Percentiles rank a stretch among this genome's conserved stretches.
These are phyloP conservation scores for Drosophila paramelanica DNA, from an alignment of 2,888 invertebrate genomes.

Conservation along the genomic window DNA sequence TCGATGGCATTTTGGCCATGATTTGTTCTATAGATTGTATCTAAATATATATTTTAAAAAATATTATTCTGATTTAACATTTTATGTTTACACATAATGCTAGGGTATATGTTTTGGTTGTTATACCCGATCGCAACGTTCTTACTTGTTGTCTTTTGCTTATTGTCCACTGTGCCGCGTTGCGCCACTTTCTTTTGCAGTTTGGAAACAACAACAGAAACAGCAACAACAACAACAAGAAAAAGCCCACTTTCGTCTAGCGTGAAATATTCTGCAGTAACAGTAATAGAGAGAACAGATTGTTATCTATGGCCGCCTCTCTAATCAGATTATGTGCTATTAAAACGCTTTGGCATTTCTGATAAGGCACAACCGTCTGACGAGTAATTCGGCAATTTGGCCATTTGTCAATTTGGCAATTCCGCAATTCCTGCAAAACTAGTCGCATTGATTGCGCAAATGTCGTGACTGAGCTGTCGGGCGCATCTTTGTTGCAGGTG, in stretches of 20 bases:
- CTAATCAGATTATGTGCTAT: conserved; percentile 40
- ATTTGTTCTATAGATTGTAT: too few species aligned
- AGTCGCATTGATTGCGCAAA: conserved; percentile 60
- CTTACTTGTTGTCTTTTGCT: neutral
- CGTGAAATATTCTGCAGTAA: conserved; percentile 19
- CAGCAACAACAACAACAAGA: conserved; percentile 12
- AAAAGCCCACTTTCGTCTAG: conserved; percentile 40
- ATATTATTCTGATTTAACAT: too few species aligned
- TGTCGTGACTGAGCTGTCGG: conserved; percentile 59
- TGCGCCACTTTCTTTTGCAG: conserved; percentile 48
- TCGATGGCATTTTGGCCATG: too few species aligned
- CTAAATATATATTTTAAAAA: too few species aligned
- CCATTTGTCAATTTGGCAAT: neutral
- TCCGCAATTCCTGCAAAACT: neutral
- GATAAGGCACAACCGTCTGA: conserved; percentile 6
- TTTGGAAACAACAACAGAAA: conserved; percentile 13
- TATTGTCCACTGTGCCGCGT: conserved; percentile 18
- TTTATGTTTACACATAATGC: too few species aligned
- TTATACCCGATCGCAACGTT: too few species aligned
- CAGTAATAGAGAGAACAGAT: conserved; percentile 5
- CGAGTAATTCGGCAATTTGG: conserved; percentile 1
- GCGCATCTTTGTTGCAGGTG: conserved; percentile 55
- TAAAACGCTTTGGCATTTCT: conserved; percentile 17
- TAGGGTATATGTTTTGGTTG: too few species aligned
- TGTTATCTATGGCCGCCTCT: conserved; percentile 30